Conservation (phyloP, 2,797 vertebrate genomes). For the Enteromius radiatus region DNA sequence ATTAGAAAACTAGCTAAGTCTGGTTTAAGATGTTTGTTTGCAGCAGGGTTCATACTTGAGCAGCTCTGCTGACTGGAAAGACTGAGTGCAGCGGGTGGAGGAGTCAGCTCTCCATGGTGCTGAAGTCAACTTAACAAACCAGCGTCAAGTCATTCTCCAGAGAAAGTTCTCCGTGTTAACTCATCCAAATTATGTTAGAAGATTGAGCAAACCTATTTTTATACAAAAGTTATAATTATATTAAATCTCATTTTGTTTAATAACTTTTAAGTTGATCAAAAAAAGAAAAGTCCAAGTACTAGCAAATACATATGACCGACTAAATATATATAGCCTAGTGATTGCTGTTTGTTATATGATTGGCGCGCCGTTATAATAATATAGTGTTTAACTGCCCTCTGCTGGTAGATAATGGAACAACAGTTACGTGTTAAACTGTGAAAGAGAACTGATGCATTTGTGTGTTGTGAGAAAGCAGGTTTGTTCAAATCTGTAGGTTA, state of each 20-base stretch:
- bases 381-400: conserved; percentile 11
- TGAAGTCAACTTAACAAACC: conserved; percentile 65
- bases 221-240: background rate
- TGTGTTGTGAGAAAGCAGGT: background rate
- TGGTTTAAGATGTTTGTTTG: background rate
- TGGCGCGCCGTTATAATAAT: background rate
- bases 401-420: background rate
- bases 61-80: conserved; percentile 6
- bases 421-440: background rate
- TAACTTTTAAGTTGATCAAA: background rate
- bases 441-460: background rate
- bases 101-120: conserved; percentile 77
- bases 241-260: background rate
- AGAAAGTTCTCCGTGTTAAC: background rate
- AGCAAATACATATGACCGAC: background rate
- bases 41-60: background rate
- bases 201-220: background rate
- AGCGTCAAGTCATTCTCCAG: background rate
- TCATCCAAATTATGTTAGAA: background rate
- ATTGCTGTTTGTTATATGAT: background rate
- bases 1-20: background rate
- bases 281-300: background rate
- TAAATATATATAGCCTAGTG: background rate
- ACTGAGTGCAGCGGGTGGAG: background rate
- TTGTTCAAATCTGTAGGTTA: background rate